These are phyloP conservation scores for Hydra vulgaris DNA, from an alignment of 30 jellyfish, hydroid and myxozoan genomes.

Conservation along the genomic window DNA sequence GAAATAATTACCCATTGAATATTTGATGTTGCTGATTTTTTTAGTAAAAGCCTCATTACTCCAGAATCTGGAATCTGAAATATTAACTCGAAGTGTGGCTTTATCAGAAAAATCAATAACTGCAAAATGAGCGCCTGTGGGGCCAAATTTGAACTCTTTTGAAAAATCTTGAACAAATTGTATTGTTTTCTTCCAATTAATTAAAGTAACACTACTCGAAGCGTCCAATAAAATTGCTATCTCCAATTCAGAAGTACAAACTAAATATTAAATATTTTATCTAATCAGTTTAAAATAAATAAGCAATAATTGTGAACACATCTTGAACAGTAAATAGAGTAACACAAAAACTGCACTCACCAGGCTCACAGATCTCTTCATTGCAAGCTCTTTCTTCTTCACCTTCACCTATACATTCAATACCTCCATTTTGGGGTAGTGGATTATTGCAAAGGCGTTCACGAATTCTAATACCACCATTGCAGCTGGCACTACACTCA, in stretches of 20 bases:
- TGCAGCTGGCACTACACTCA: slow-evolving; percentile 57
- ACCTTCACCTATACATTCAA: slow-evolving; percentile 55
- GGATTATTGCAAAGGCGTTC: slow-evolving; percentile 83
- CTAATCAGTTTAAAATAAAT: too few relatives aligned
- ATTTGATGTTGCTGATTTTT: slow-evolving; percentile 2
- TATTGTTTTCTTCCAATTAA: slow-evolving; percentile 42
- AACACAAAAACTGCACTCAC: too few relatives aligned
- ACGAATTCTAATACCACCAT: slow-evolving; percentile 60
- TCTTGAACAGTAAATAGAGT: too few relatives aligned
- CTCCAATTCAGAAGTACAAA: slow-evolving; percentile 58
- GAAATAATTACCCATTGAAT: background rate
- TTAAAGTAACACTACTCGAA: slow-evolving; percentile 57
- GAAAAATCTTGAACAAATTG: slow-evolving; percentile 38
- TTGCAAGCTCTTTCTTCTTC: slow-evolving; percentile 45
- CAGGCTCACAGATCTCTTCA: slow-evolving; percentile 45
- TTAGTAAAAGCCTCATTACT: slow-evolving; percentile 11
- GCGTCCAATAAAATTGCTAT: slow-evolving; percentile 77
- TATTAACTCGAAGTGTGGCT: slow-evolving; percentile 40
- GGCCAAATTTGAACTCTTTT: slow-evolving; percentile 37
- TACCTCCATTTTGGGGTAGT: slow-evolving; percentile 60
- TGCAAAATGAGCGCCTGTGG: slow-evolving; percentile 60
- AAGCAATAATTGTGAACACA: too few relatives aligned
- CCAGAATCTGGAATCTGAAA: slow-evolving; percentile 33
- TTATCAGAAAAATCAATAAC: slow-evolving; percentile 52
- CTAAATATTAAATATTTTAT: slow-evolving; percentile 11